Percentiles rank a stretch among this genome's conserved stretches.
Conservation (phyloP, 2,797 vertebrate genomes). For the Pangasius krempfi region DNA sequence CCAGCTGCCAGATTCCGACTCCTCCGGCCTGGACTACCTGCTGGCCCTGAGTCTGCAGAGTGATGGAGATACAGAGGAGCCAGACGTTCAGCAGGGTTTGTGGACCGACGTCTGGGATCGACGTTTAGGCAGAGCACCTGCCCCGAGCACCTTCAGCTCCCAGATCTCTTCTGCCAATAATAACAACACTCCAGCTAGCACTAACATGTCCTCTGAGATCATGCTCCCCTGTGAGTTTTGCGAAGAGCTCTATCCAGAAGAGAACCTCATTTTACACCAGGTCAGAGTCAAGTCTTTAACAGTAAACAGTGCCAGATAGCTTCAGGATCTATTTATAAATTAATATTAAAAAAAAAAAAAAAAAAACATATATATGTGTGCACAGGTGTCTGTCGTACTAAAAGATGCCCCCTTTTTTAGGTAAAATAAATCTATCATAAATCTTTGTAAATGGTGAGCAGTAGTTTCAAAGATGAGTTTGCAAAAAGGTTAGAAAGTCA, state of each 20-base stretch:
- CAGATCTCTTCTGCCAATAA: constrained; percentile 52
- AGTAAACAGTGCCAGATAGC: no score
- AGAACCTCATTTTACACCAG: constrained; percentile 96
- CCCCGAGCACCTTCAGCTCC: constrained; percentile 36
- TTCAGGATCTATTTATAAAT: neutral
- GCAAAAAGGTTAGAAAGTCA: neutral
- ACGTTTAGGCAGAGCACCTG: constrained; percentile 60
- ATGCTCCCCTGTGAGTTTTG: constrained; percentile 97
- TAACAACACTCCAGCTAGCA: constrained; percentile 66
- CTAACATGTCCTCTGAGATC: constrained; percentile 64
- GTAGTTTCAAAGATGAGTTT: neutral
- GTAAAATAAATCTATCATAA: neutral
- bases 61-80: constrained; percentile 70
- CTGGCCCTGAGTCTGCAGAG: constrained; percentile 87
- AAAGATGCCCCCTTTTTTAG: neutral
- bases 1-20: constrained; percentile 71
- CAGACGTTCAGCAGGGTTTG: constrained; percentile 69
- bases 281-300: constrained; percentile 65
- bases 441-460: neutral
- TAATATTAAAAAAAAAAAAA: neutral
- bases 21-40: constrained; percentile 83
- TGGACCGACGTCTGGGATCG: constrained; percentile 78
- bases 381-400: neutral
- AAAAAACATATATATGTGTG: neutral
- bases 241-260: constrained; percentile 91